Evolutionary conservation across 1,140 invertebrate genomes (phyloP), one percentile per base, ranked within the genome.

Genomic region (Drosophila melanica): DNA sequence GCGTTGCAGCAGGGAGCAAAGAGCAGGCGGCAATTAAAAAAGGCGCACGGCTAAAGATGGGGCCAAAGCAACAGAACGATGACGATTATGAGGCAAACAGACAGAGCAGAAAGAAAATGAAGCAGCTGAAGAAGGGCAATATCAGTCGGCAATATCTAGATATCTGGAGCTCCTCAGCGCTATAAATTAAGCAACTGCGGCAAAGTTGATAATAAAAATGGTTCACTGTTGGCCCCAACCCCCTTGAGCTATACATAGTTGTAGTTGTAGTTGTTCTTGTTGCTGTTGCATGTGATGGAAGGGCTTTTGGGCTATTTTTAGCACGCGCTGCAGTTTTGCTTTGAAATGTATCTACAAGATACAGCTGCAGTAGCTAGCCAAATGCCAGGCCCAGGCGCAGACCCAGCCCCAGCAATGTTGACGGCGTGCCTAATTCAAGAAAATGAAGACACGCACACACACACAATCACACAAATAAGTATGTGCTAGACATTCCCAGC

Each of bases 281-380:
- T 33, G 20, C 42, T 10, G 18, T 18, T 5, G 45, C 20, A 6
- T 44, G 14, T 66, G 55, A 68, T 73, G 70, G 70, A 73, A 73
- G 70, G 70, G 70, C 70, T 73, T 68, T 67, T 47, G 47, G 39
- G 16, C 42, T 73, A 73, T 73, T 68, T 73, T 73, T 73, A 73
- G 70, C 64, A 48, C 39, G 11, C 30, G 63, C 48, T 68, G 67
- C 67, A 70, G 60, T 69, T 67, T 69, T n/a, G 62, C 68, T 71
- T 71, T 65, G 68, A 71, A 71, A 71, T 72, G 69, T 67, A 72
- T 72, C 69, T 45, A 59, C 62, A 72, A 72, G 69, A 66, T 72
- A 41, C 69, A 65, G 16, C 33, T 37, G n/a, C 16, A 41, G 42
- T 33, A 53, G 66, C 54, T 57, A 65, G 54, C 30, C 57, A 69